These are phyloP conservation scores for Amphipyra berbera DNA, from an alignment of 2,888 invertebrate genomes.

Conservation along the genomic window DNA sequence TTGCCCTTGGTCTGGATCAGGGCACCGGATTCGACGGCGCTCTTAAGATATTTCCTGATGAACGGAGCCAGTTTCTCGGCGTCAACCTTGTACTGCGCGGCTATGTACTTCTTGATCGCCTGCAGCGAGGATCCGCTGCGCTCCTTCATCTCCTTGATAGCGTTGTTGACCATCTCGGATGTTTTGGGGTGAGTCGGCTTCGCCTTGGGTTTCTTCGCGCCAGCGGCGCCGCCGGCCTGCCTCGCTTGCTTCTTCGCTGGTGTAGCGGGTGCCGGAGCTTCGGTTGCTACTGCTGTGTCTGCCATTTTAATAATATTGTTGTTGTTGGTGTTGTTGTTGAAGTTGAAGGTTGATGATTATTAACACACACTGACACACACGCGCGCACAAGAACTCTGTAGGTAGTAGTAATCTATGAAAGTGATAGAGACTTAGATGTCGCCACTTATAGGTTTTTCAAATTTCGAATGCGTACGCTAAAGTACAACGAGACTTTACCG, in stretches of 20 bases:
- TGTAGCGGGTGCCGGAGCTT: constrained; percentile 67
- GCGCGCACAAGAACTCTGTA: too few species aligned
- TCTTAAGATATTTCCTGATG: constrained; percentile 86
- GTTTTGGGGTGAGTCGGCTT: constrained; percentile 73
- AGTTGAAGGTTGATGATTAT: too few species aligned
- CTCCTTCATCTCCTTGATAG: constrained; percentile 87
- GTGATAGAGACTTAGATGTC: constrained; percentile 14
- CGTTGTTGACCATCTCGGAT: constrained; percentile 88
- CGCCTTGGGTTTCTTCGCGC: constrained; percentile 57
- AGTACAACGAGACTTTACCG: constrained; percentile 21
- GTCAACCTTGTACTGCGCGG: constrained; percentile 90
- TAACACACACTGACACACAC: too few species aligned
- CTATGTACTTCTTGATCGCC: constrained; percentile 91
- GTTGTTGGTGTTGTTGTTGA: too few species aligned
- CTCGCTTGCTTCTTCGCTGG: constrained; percentile 68
- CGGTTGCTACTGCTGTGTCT: constrained; percentile 68
- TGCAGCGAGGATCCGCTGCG: constrained; percentile 90
- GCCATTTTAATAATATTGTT: constrained; percentile 64
- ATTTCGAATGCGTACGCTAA: constrained; percentile 7
- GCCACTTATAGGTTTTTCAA: constrained; percentile 4
- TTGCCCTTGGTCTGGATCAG: constrained; percentile 89
- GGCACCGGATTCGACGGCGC: constrained; percentile 85
- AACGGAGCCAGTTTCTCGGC: constrained; percentile 89
- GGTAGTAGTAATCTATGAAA: too few species aligned
- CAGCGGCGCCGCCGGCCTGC: constrained; percentile 55